These are phyloP conservation scores for Myotis planiceps DNA, from an alignment of 2,797 vertebrate species.

Conservation along the genomic window DNA sequence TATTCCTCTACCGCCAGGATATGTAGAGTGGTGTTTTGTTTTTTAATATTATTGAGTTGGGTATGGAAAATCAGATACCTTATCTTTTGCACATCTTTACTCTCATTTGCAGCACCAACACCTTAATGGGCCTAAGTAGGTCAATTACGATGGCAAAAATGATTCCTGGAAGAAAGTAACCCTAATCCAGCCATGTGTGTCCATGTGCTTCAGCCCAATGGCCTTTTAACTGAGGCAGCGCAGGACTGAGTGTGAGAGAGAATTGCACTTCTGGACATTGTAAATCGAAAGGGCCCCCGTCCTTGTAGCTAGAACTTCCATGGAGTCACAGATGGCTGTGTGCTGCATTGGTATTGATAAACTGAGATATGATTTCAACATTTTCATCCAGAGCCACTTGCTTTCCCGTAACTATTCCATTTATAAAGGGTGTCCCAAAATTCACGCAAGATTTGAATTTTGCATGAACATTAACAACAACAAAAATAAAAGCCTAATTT, in stretches of 20 bases:
- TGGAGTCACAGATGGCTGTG: neutral
- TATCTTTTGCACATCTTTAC: neutral
- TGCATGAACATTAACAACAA: too few species aligned
- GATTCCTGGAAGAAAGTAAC: neutral
- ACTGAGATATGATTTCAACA: neutral
- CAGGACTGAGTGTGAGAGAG: neutral
- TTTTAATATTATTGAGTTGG: neutral
- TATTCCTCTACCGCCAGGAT: neutral
- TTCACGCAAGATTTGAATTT: too few species aligned
- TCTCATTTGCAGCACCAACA: neutral
- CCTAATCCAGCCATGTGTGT: neutral
- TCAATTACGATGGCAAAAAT: neutral
- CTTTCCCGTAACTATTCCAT: neutral
- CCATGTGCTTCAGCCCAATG: rapidly evolving
- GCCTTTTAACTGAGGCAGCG: neutral
- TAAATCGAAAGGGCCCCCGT: neutral
- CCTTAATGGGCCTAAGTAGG: neutral
- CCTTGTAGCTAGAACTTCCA: neutral
- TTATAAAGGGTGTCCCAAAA: neutral
- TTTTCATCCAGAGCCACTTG: neutral
- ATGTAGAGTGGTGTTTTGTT: neutral
- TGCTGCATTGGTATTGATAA: too few species aligned
- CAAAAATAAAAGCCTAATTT: too few species aligned
- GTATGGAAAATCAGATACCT: neutral
- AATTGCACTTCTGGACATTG: neutral